phyloP scores from a whole-genome alignment of 1,140 invertebrate species.

The Uloborus diversus region DNA sequence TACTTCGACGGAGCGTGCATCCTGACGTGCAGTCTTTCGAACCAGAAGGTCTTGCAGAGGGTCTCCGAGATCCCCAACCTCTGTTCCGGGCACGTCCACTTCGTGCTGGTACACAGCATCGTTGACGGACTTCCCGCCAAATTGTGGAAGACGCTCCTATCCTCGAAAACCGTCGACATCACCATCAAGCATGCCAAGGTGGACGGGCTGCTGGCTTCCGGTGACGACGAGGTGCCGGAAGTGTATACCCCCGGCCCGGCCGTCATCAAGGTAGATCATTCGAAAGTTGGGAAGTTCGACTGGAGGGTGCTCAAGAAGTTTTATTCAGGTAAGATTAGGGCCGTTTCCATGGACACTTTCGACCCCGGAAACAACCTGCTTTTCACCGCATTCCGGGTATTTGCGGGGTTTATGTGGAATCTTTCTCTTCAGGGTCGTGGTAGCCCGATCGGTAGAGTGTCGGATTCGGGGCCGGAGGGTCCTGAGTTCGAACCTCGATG shows the following conservation, averaged over 20 bases:
- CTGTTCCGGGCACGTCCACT: conserved; percentile 36
- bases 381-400: too few species aligned
- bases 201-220: conserved; percentile 2
- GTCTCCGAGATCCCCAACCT: conserved; percentile 27
- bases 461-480: too few species aligned
- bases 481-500: too few species aligned
- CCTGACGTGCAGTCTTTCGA: conserved; percentile 19
- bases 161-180: conserved; percentile 37
- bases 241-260: conserved; percentile 11
- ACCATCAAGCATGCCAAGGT: conserved; percentile 30
- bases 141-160: conserved; percentile 38
- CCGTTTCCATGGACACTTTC: too few species aligned
- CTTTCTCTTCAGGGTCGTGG: too few species aligned
- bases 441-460: too few species aligned
- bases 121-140: conserved; percentile 17
- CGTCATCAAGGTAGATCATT: conserved; percentile 36
- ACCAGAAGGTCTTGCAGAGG: neutral
- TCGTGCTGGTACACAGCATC: conserved; percentile 33
- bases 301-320: conserved; percentile 32
- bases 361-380: too few species aligned
- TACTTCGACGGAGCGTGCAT: conserved; percentile 38
- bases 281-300: conserved; percentile 24
- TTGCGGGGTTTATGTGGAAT: too few species aligned
- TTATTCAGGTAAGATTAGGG: conserved; percentile 23
- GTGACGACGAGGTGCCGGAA: neutral